Conservation (phyloP, 1,140 invertebrate species). For the Trachelipus rathkii region DNA sequence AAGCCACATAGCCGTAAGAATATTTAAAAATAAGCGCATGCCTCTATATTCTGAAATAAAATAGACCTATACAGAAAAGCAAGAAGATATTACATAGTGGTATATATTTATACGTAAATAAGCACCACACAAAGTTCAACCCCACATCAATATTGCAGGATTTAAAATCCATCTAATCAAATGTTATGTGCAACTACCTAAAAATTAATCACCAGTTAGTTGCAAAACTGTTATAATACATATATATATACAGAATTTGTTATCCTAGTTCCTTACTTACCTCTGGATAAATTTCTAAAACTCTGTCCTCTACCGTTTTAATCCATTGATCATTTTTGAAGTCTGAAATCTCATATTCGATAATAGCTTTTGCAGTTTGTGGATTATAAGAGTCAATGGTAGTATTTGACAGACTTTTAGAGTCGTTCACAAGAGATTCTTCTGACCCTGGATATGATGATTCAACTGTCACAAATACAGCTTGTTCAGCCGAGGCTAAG, state of each 20-base stretch:
- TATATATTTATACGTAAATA: background rate
- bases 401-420: background rate
- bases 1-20: background rate
- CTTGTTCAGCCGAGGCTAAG: background rate
- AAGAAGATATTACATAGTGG: background rate
- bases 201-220: conserved; percentile 2
- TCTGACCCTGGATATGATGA: background rate
- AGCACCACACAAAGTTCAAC: conserved; percentile 2
- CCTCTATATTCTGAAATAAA: conserved; percentile 2
- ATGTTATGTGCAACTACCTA: background rate
- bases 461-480: background rate
- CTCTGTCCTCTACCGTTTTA: background rate
- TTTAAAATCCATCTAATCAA: too few species aligned
- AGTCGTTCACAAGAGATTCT: background rate
- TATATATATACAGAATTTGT: background rate
- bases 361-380: too few species aligned
- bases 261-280: background rate
- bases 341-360: too few species aligned
- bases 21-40: background rate
- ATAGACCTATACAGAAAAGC: background rate
- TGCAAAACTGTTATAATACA: background rate
- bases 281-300: conserved; percentile 1
- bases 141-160: background rate
- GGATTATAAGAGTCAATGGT: background rate
- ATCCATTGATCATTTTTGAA: background rate